These are phyloP conservation scores for Tenebrio molitor DNA, from an alignment of 1,140 invertebrate genomes.

Conservation along the genomic window DNA sequence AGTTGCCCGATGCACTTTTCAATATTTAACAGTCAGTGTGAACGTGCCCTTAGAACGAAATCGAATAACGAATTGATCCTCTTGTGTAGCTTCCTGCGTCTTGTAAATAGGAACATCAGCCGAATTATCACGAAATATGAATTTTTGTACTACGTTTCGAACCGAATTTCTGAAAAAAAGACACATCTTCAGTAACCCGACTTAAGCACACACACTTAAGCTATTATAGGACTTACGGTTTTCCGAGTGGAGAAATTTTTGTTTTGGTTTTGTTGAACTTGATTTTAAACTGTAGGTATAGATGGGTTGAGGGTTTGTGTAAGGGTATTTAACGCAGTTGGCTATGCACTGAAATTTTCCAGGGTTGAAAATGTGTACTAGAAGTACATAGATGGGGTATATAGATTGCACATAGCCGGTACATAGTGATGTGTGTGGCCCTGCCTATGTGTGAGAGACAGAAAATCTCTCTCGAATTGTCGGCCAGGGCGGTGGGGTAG, in stretches of 20 bases:
- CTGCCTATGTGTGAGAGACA: conserved; percentile 48
- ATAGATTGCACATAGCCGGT: conserved; percentile 53
- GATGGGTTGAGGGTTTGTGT: conserved; percentile 65
- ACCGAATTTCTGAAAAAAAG: conserved; percentile 60
- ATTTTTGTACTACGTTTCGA: conserved; percentile 60
- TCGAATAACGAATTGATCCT: conserved; percentile 50
- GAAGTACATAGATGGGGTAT: conserved; percentile 55
- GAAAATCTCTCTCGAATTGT: conserved; percentile 46
- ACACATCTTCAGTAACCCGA: no score
- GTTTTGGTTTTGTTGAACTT: conserved; percentile 46
- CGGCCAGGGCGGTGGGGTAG: conserved; percentile 45
- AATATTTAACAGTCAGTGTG: conserved; percentile 58
- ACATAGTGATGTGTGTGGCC: conserved; percentile 56
- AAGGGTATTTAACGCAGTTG: conserved; percentile 66
- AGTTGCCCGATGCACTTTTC: conserved; percentile 60
- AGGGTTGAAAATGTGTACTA: conserved; percentile 56
- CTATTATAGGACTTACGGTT: conserved; percentile 54
- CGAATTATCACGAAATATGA: conserved; percentile 54
- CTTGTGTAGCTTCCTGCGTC: conserved; percentile 59
- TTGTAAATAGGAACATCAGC: conserved; percentile 56
- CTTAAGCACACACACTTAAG: conserved; percentile 2
- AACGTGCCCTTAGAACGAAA: conserved; percentile 46
- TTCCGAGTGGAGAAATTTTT: no score
- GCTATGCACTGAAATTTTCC: conserved; percentile 66
- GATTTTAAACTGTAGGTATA: conserved; percentile 65